Conservation (phyloP, 2,888 invertebrate species). For the Alsophila aescularia region DNA sequence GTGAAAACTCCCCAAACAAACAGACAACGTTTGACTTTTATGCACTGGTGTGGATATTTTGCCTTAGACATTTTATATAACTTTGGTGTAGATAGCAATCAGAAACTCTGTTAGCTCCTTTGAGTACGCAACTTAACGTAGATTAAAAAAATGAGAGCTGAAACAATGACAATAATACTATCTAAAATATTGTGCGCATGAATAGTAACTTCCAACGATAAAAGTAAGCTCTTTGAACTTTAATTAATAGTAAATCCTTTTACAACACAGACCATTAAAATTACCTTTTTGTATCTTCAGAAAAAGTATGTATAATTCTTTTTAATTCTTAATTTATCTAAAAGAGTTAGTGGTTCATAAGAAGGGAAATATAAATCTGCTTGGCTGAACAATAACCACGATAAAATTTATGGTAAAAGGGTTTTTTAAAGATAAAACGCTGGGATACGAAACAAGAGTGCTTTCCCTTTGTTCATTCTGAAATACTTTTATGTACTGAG, state of each 20-base stretch:
- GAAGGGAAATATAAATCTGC: conserved; percentile 53
- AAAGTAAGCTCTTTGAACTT: conserved; percentile 24
- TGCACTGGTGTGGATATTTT: no score
- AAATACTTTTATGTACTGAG: conserved; percentile 47
- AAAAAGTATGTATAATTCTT: conserved; percentile 44
- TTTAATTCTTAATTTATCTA: conserved; percentile 52
- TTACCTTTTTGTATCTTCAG: conserved; percentile 15
- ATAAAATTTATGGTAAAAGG: conserved; percentile 48
- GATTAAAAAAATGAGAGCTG: no score
- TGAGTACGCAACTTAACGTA: no score
- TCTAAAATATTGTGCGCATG: background rate
- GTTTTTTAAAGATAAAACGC: conserved; percentile 45
- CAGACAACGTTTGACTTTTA: no score
- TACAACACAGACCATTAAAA: conserved; percentile 27
- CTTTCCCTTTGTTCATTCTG: conserved; percentile 46
- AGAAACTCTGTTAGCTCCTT: no score
- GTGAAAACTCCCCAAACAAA: no score
- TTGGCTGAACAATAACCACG: conserved; percentile 51
- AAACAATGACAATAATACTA: no score
- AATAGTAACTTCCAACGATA: conserved; percentile 12
- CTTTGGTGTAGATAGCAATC: no score
- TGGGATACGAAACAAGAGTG: conserved; percentile 42
- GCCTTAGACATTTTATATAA: no score
- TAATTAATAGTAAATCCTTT: conserved; percentile 32
- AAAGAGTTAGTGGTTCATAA: conserved; percentile 39